Evolutionary conservation across 2,888 invertebrate genomes (phyloP), one percentile per base, ranked within the genome.

Genomic region (Drosophila robusta): DNA sequence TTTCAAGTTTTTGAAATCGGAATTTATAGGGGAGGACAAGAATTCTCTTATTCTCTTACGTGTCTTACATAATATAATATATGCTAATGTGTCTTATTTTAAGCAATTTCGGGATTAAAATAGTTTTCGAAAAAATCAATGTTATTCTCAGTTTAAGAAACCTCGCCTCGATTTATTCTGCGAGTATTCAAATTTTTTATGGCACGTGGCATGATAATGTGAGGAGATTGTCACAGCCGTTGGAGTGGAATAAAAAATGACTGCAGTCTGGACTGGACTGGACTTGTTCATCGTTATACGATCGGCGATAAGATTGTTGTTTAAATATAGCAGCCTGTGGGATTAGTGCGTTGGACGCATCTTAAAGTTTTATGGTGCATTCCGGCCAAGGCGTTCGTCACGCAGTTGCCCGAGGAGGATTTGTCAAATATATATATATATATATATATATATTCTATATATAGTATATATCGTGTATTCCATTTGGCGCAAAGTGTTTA

Each of bases 351-450:
- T 9, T 29, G 29, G 46, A 34, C 62, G 42, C 47, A 47, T 58
- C 46, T 45, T 50, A 14, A 67, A 66, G 47, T 80, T 87, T 89
- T 74, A 76, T 69, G 86, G 69, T 75, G 68, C 70, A 74, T 87
- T 87, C 57, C 58, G 58, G 4, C n/a, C 0, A 24, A 38, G 22
- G 47, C 32, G 11, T 46, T 16, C 22, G 34, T 46, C 63, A 46
- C 34, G 44, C 32, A 26, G 49, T 63, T 58, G 64, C 34, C 52
- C 67, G 75, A 62, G 61, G 62, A 62, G 62, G 68, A 68, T 65
- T 78, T 75, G 61, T 63, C 54, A 62, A 75, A 65, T 52, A 50
- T 34, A 34, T 34, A 34, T 34, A 12, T 32, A 11, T 32, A 9
- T 32, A 32, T 32, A 32, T 32, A 32, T n/a, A n/a, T n/a, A n/a